Conservation (phyloP, 2,888 invertebrate genomes). For the Aradus depressus region DNA sequence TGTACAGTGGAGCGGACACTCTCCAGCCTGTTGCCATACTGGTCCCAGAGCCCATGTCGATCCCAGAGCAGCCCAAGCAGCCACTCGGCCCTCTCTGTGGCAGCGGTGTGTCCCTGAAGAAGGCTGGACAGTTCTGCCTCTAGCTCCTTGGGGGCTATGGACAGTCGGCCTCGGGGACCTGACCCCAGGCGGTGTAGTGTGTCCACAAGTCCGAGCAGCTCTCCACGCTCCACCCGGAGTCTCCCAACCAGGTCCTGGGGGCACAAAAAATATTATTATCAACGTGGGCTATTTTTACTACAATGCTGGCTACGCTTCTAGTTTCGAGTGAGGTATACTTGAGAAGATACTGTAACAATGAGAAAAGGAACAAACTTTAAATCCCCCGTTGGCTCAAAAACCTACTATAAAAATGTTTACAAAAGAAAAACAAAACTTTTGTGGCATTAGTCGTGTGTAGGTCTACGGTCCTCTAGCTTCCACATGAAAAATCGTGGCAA, state of each 20-base stretch:
- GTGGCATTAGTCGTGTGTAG: no score
- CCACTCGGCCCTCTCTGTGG: conserved; percentile 60
- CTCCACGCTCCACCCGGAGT: conserved; percentile 4
- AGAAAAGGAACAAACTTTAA: no score
- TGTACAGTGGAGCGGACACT: conserved; percentile 69
- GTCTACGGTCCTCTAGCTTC: conserved; percentile 3
- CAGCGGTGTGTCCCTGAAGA: conserved; percentile 59
- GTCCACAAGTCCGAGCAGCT: conserved; percentile 6
- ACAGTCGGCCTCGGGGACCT: background rate
- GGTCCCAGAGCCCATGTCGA: conserved; percentile 57
- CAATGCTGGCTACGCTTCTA: no score
- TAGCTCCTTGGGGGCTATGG: conserved; percentile 35
- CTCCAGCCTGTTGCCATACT: conserved; percentile 57
- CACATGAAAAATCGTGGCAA: conserved; percentile 12
- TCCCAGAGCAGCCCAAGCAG: conserved; percentile 53
- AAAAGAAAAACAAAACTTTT: no score
- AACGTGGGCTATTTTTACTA: no score
- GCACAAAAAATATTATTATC: no score
- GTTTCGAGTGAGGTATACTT: no score
- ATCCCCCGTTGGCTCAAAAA: no score
- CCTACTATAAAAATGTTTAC: no score
- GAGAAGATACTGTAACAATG: no score
- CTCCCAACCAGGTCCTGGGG: conserved; percentile 9
- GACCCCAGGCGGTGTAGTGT: conserved; percentile 2
- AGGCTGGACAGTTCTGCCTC: conserved; percentile 64